Percentiles rank a stretch among this genome's conserved stretches.
These are phyloP conservation scores for Rhegmatorhina hoffmannsi DNA, from an alignment of 2,113 vertebrate genomes.

Conservation along the genomic window DNA sequence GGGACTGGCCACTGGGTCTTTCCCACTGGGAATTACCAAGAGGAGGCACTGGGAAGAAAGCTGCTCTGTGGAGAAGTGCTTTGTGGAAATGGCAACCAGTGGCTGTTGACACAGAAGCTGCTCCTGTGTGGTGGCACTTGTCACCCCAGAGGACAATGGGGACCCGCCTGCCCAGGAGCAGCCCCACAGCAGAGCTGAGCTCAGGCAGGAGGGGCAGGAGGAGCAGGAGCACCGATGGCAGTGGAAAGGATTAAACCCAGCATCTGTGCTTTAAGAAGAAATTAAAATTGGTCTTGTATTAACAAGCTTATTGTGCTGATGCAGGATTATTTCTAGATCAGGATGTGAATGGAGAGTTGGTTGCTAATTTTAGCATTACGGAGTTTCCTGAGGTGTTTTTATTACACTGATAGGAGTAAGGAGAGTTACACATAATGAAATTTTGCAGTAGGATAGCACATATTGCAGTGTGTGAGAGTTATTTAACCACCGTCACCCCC, in stretches of 20 bases:
- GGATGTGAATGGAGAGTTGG: neutral
- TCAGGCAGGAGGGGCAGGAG: neutral
- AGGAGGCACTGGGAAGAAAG: neutral
- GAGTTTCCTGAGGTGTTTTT: neutral
- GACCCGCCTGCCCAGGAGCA: neutral
- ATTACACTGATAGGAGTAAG: neutral
- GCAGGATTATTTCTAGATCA: neutral
- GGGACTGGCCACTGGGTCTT: neutral
- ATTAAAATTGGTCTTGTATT: neutral
- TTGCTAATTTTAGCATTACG: neutral
- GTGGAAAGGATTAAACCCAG: neutral
- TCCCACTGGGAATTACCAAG: neutral
- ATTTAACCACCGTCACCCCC: neutral
- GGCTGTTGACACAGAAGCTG: neutral
- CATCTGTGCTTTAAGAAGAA: neutral
- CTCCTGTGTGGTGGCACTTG: neutral
- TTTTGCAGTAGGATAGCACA: neutral
- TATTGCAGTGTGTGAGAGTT: neutral
- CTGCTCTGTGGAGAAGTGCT: neutral
- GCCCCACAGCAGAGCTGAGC: neutral
- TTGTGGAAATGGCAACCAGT: fast-evolving
- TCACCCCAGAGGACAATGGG: neutral
- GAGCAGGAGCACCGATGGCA: neutral
- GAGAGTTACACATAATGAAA: neutral
- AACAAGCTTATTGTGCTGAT: neutral